Conservation (phyloP, 2,113 vertebrate species). For the Apteryx owenii region DNA sequence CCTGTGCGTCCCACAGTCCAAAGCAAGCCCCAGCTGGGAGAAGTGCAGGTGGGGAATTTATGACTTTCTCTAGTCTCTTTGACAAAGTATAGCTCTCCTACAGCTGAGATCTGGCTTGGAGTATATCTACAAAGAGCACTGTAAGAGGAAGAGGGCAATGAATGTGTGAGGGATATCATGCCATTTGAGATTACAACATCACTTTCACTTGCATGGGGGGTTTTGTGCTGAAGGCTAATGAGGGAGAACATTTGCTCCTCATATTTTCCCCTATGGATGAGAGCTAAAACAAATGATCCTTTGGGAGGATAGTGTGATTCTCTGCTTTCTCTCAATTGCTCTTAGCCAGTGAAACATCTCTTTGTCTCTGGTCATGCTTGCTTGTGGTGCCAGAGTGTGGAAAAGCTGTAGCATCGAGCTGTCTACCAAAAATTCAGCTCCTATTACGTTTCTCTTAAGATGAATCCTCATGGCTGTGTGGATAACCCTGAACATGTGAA, state of each 20-base stretch:
- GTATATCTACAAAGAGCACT: background rate
- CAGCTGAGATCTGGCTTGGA: background rate
- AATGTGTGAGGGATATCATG: background rate
- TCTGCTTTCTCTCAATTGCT: background rate
- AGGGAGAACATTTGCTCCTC: background rate
- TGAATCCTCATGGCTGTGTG: background rate
- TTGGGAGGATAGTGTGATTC: background rate
- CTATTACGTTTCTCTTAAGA: background rate
- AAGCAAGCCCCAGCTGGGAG: too few species aligned
- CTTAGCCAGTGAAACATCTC: background rate
- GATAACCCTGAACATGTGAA: background rate
- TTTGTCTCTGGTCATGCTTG: background rate
- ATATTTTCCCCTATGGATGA: background rate
- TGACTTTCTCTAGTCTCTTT: background rate
- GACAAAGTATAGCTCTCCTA: background rate
- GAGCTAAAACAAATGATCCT: background rate
- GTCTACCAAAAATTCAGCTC: background rate
- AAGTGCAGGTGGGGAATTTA: too few species aligned
- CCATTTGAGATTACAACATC: background rate
- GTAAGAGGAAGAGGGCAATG: background rate
- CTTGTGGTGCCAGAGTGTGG: rapidly evolving
- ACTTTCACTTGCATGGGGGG: background rate
- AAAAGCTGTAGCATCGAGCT: background rate
- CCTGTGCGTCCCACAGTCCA: too few species aligned
- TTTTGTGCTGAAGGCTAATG: background rate